Base-by-base conservation (phyloP, 2,888 invertebrate genomes). In the Thera obeliscata region DNA sequence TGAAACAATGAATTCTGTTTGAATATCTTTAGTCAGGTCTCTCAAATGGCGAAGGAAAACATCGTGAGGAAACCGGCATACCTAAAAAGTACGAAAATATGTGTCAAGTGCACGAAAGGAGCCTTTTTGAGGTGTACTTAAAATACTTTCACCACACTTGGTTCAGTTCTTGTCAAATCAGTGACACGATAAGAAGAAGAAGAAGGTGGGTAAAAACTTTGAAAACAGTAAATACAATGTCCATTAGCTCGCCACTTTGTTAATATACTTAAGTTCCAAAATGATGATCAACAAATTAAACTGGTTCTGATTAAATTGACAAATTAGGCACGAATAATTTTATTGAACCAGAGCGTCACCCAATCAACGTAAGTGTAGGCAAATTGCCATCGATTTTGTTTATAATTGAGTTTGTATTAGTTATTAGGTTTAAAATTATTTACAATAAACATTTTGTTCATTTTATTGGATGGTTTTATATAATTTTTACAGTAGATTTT, bases 301-400 rank as follows among this genome's bases (percentile, higher is more conserved):
- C 5, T 54, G 4, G n/a, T 9, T 57, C 52, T 61, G n/a, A 61
- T 54, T 6, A 58, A 58, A 46, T 61, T 60, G 49, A 56, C 48
- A 56, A 38, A 38, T 52, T 3, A 41, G 41, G 38, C n/a, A 58
- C n/a, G 54, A 9, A 22, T 22, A 33, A 52, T 33, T 6, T 33
- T 33, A 52, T 33, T 52, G 52, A 52, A 52, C 33, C 52, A 7
- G 33, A 52, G 50, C 50, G 50, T 7, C 52, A 35, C 2, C 56
- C 35, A 54, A 66, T 52, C 38, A 7, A 61, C 22, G 22, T 22
- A 22, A 22, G 22, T 22, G 22, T 22, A 22, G 22, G 8, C 1
- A 56, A 52, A 52, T 52, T 22, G 8, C 36, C 11, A 63, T 57
- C 33, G 4, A 52, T 12, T 57, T 52, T 43, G 33, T 33, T 5